Evolutionary conservation across 2,888 invertebrate genomes (phyloP), one percentile per base, ranked within the genome.

Genomic region (Plebejus melissa): DNA sequence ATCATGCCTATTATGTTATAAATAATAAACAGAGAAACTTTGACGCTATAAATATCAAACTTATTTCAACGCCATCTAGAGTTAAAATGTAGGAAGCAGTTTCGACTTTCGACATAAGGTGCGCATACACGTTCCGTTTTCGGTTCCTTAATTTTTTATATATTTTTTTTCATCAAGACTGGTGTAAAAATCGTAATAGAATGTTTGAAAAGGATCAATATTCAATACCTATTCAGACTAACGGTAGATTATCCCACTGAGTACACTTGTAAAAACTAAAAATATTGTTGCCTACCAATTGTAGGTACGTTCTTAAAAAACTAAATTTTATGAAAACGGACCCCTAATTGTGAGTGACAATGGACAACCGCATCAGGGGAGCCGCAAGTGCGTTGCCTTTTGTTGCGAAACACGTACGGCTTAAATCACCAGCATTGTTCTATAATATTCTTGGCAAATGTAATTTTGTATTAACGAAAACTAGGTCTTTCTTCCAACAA

Each of bases 401-500:
- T 74, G 74, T 74, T 28, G 65, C 60, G 60, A 74, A 74, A 74
- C 74, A 74, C 41, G 74, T 22, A 75, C 60, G 60, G 58, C 13
- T 78, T 76, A 76, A 76, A 78, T 60, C 75, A 72, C 76, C 38
- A 22, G 77, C 77, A 79, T 79, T 79, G 79, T 79, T 79, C 79
- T 78, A 76, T 76, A 79, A 77, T 76, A 76, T 77, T 76, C 76
- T 76, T 76, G 78, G 78, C 77, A 77, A 77, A 78, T 77, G 79
- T 79, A 77, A 79, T 79, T 77, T 79, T 77, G 79, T 79, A 78
- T 78, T 77, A 78, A 79, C 88, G 84, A 89, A 90, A 91, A 88
- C 87, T 90, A 89, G 91, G 92, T 88, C 90, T 91, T 87, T 84
- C 85, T 84, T 81, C 83, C 81, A 90, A 92, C 92, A 92, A 91